Percentiles rank a stretch among this genome's conserved stretches.
Evolutionary conservation across 2,113 vertebrate species (phyloP).

Genomic region (Chaetodon trifascialis): DNA sequence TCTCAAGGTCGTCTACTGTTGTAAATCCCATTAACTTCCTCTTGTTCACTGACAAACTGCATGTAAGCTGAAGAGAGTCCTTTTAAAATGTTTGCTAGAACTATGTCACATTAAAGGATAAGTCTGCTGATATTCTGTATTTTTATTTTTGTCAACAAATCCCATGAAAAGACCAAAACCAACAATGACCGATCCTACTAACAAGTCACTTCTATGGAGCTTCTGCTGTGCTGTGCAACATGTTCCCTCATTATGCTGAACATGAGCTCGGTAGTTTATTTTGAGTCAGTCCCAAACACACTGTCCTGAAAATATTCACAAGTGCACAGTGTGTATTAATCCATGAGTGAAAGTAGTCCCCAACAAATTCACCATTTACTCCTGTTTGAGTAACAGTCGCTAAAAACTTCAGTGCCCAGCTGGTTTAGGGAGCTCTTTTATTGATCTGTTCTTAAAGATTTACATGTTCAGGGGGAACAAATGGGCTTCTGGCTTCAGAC

Average conservation of each 20-base stretch:
- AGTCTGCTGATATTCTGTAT: background rate
- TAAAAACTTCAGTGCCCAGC: background rate
- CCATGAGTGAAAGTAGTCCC: background rate
- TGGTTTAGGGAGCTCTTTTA: too few relatives aligned
- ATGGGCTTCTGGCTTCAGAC: background rate
- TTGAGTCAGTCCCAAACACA: too few relatives aligned
- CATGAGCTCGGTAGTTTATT: too few relatives aligned
- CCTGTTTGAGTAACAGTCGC: background rate
- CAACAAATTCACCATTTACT: background rate
- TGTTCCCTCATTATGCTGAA: too few relatives aligned
- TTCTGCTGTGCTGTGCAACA: background rate
- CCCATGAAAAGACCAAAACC: background rate
- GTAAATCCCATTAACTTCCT: slow-evolving; percentile 6
- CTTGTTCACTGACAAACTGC: background rate
- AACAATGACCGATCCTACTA: background rate
- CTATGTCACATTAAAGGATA: background rate
- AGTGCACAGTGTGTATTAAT: background rate
- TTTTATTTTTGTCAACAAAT: background rate
- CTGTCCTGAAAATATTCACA: background rate
- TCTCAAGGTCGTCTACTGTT: background rate
- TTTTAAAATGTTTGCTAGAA: background rate
- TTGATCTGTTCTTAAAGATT: background rate
- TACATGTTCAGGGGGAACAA: background rate
- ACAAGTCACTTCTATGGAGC: background rate
- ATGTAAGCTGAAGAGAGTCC: background rate